Evolutionary conservation across 2,797 vertebrate genomes (phyloP).

Genomic region (Oreochromis grahami): DNA sequence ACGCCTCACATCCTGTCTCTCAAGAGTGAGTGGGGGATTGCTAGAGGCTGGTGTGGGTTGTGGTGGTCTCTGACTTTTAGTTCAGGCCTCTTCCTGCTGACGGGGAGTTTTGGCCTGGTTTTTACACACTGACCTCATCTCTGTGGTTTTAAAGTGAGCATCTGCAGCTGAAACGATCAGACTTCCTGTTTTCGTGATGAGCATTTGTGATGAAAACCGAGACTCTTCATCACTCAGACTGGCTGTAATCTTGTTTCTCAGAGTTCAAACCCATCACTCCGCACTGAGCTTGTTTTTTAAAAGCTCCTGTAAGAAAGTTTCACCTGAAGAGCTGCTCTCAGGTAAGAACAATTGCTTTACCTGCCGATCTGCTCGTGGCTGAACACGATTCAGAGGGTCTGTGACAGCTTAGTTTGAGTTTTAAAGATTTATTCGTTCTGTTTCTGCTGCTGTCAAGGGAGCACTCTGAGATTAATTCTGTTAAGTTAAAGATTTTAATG

Average conservation of each 20-base stretch:
- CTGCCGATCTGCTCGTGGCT: neutral
- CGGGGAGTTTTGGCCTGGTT: neutral
- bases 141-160: neutral
- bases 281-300: neutral
- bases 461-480: neutral
- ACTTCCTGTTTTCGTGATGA: neutral
- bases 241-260: neutral
- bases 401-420: neutral
- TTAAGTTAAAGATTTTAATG: neutral
- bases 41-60: neutral
- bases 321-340: neutral
- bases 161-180: neutral
- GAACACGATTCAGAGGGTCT: neutral
- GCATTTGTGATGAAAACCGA: neutral
- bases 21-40: neutral
- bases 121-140: neutral
- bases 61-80: neutral
- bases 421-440: neutral
- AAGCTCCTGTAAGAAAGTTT: neutral
- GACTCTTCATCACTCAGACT: neutral
- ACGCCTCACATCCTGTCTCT: neutral
- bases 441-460: neutral
- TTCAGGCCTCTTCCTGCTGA: neutral
- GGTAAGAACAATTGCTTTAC: neutral
- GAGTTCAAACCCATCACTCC: neutral